Conservation (phyloP, 2,113 vertebrate species). For the Poicephalus meyeri region DNA sequence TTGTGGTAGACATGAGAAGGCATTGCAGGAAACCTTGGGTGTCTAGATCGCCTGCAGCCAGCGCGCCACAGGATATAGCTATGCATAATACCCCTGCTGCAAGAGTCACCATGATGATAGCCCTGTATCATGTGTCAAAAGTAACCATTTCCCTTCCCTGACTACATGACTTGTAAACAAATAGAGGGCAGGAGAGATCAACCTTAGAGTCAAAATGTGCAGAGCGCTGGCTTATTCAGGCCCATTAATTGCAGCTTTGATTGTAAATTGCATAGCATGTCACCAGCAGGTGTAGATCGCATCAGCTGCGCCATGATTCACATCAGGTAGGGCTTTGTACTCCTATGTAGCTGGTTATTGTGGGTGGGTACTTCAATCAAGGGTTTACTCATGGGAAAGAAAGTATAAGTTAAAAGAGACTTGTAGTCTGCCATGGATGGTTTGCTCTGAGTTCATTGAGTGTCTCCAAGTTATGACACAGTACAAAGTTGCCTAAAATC, state of each 20-base stretch:
- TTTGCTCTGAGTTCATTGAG: not conserved
- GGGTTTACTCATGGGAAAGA: not conserved
- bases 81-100: fast-evolving
- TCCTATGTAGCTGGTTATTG: fast-evolving
- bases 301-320: not conserved
- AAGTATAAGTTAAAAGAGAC: fast-evolving
- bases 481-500: not conserved
- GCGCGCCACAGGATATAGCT: not conserved
- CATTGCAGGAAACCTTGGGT: not conserved
- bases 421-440: not conserved
- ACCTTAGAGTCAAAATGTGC: not conserved
- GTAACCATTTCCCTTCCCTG: not conserved
- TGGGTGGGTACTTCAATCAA: not conserved
- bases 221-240: not conserved
- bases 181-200: not conserved
- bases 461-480: not conserved
- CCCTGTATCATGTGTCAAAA: not conserved
- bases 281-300: not conserved
- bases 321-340: not conserved
- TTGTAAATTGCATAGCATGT: not conserved
- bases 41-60: no score
- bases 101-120: not conserved
- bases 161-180: not conserved
- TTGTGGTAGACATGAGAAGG: not conserved
- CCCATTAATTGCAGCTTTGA: not conserved